These are phyloP conservation scores for Aethes cnicana DNA, from an alignment of 2,888 invertebrate species.

Conservation along the genomic window DNA sequence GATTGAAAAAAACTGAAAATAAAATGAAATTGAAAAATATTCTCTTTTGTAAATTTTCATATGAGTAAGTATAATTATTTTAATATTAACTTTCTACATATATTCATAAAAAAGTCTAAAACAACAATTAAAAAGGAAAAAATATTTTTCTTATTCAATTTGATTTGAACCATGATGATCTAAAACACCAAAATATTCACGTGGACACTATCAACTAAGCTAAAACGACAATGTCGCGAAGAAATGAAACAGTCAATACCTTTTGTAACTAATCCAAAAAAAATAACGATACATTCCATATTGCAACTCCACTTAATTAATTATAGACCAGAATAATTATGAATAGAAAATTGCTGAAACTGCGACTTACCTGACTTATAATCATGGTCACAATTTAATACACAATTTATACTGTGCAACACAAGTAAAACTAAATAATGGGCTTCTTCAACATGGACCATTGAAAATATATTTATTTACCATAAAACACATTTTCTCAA, in stretches of 20 bases:
- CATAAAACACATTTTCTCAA: no score
- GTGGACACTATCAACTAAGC: slow-evolving; percentile 35
- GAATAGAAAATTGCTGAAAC: not conserved
- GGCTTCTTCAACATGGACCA: not conserved
- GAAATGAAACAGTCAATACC: slow-evolving; percentile 28
- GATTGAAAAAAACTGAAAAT: no score
- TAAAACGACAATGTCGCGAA: slow-evolving; percentile 42
- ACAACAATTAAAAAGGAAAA: slow-evolving; percentile 23
- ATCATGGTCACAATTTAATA: slow-evolving; percentile 5
- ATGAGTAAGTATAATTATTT: no score
- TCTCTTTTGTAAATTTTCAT: no score
- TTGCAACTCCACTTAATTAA: no score
- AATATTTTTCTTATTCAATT: slow-evolving; percentile 25
- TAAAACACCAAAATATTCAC: slow-evolving; percentile 37
- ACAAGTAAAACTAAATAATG: not conserved
- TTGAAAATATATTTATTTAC: no score
- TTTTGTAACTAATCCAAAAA: slow-evolving; percentile 23
- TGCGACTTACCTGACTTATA: slow-evolving; percentile 24
- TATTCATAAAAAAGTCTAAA: slow-evolving; percentile 7
- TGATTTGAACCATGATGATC: slow-evolving; percentile 56
- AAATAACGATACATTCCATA: not conserved
- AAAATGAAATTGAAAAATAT: no score
- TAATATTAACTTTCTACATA: no score
- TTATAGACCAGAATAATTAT: no score
- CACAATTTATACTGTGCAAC: not conserved